phyloP scores from a whole-genome alignment of 2,113 vertebrate species.

The Pelusios castaneus region DNA sequence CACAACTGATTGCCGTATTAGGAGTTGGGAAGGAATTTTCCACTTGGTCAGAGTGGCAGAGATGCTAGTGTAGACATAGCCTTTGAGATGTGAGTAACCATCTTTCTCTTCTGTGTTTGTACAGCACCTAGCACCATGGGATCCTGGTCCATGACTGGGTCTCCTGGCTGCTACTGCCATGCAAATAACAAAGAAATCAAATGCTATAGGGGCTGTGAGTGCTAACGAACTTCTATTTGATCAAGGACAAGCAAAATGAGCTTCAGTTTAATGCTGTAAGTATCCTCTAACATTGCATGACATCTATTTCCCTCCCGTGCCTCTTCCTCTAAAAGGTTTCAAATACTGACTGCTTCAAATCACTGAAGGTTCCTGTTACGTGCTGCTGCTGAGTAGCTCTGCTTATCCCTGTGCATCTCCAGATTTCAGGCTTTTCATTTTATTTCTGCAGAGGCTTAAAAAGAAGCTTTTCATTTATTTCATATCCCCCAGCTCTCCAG shows the following conservation, averaged over 20 bases:
- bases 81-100: background rate
- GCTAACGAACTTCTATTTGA: background rate
- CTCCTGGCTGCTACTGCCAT: background rate
- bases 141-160: background rate
- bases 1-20: background rate
- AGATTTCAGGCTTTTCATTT: background rate
- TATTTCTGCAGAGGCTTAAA: conserved; percentile 7
- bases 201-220: background rate
- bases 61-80: background rate
- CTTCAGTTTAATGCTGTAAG: too few species aligned
- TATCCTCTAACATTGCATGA: too few species aligned
- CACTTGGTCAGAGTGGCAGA: background rate
- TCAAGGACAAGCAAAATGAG: too few species aligned
- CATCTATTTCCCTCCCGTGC: too few species aligned
- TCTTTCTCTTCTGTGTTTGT: background rate
- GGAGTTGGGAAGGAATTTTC: background rate
- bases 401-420: background rate
- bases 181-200: background rate
- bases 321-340: background rate
- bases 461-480: background rate
- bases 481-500: conserved; percentile 15
- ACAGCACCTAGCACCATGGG: background rate
- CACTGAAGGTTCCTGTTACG: background rate
- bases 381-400: background rate
- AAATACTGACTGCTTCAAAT: background rate